Base-by-base conservation (phyloP, 2,888 invertebrate species). In the Nomada ferruginata region DNA sequence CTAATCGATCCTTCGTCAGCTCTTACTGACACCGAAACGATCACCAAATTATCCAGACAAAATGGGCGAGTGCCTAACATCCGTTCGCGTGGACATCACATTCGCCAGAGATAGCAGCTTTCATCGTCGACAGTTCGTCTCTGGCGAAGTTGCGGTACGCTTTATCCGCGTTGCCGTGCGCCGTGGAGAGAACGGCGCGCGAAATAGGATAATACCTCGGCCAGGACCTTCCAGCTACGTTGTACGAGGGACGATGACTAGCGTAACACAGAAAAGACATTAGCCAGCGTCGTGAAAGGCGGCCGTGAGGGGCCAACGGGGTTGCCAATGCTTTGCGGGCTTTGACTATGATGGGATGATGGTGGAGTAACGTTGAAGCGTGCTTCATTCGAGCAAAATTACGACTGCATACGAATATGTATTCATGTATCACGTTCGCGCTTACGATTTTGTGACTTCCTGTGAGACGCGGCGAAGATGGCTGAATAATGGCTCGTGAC, bases 211-310 rank as follows among this genome's bases (percentile, higher is more conserved):
- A 92, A 93, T 91, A 90, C 71, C 83, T 66, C 89, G 84, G 86
- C 20, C 89, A 87, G 88, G 88, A 87, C 87, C 80, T 82, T 87
- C 76, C 53, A 87, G 79, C 72, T 82, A 76, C 78, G 87, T 82
- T 90, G 90, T 85, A 36, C 90, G 86, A 90, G 93, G 92, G 92
- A 93, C 90, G 89, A 84, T 82, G 89, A 86, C 90, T 88, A 89
- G 91, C 88, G 87, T 89, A 91, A 93, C 93, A 93, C 93, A 93
- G 93, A 93, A 93, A 93, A 93, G 93, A 93, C 93, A 93, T 93
- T 93, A 93, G 92, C 91, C 86, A 85, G 88, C 87, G 84, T 76
- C 88, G 87, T 87, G 90, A 89, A 87, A 88, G 88, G 87, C 79
- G 81, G 76, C 73, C 57, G 86, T 82, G 85, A 82, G 87, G 84